These are phyloP conservation scores for Mactra quadrangularis DNA, from an alignment of 1,140 invertebrate genomes.

Conservation along the genomic window DNA sequence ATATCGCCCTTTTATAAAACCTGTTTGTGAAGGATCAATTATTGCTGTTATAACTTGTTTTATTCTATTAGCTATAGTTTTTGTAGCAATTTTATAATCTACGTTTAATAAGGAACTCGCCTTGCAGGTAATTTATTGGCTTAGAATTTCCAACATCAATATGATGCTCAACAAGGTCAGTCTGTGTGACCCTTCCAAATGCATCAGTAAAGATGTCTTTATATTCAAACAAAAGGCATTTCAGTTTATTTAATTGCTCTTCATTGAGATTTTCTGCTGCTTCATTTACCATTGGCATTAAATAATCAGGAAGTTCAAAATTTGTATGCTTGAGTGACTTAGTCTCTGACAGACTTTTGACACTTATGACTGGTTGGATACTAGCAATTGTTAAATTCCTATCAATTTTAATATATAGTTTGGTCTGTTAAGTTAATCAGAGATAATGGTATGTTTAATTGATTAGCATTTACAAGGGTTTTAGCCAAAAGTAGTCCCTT, in stretches of 20 bases:
- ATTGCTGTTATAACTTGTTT: too few relatives aligned
- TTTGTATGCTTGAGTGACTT: not conserved
- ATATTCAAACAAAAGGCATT: constrained; percentile 6
- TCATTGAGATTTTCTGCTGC: constrained; percentile 29
- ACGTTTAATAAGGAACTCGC: too few relatives aligned
- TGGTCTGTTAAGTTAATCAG: constrained; percentile 34
- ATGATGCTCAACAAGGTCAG: constrained; percentile 48
- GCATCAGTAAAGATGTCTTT: constrained; percentile 53
- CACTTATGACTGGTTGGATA: not conserved
- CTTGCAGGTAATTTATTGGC: constrained; percentile 50
- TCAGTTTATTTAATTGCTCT: not conserved
- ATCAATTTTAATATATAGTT: not conserved
- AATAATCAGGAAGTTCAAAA: not conserved
- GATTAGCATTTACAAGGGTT: not conserved
- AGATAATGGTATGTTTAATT: constrained; percentile 14
- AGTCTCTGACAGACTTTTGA: not conserved
- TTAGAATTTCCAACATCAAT: constrained; percentile 55
- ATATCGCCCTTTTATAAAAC: too few relatives aligned
- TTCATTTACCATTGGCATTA: constrained; percentile 23
- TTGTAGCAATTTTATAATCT: too few relatives aligned
- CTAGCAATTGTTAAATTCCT: constrained; percentile 15
- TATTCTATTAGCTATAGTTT: too few relatives aligned
- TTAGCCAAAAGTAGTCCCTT: constrained; percentile 20
- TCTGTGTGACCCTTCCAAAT: constrained; percentile 23
- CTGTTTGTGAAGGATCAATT: too few relatives aligned